These are phyloP conservation scores for Pitangus sulphuratus DNA, from an alignment of 2,797 vertebrate genomes.

Conservation along the genomic window DNA sequence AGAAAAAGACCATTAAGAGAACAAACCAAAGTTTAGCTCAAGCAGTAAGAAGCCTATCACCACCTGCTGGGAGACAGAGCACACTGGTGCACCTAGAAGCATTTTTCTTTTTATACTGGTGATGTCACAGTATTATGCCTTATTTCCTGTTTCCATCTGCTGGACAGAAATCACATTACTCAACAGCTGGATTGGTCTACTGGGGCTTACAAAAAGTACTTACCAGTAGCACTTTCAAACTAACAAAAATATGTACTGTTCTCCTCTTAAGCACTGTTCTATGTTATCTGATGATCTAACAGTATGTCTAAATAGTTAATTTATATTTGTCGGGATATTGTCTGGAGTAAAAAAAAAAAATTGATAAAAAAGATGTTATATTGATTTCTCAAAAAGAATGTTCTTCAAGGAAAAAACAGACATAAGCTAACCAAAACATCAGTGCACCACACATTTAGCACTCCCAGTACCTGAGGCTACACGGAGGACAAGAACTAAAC, in stretches of 20 bases:
- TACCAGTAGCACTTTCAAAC: background rate
- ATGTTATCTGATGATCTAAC: background rate
- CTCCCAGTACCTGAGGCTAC: constrained; percentile 76
- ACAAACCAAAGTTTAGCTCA: background rate
- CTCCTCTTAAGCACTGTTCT: background rate
- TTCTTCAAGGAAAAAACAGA: constrained; percentile 81
- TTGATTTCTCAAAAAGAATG: constrained; percentile 53
- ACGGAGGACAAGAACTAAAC: constrained; percentile 70
- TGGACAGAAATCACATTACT: constrained; percentile 13
- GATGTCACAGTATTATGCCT: background rate
- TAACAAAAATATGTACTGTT: background rate
- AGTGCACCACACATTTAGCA: constrained; percentile 62
- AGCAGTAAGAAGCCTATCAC: background rate
- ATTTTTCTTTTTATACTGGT: background rate
- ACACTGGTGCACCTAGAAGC: background rate
- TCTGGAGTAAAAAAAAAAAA: background rate
- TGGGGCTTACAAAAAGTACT: background rate
- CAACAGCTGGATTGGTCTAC: background rate
- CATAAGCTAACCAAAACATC: constrained; percentile 75
- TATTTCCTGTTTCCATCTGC: constrained; percentile 36
- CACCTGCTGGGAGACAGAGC: background rate
- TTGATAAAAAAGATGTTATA: background rate
- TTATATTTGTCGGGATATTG: constrained; percentile 27
- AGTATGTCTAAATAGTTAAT: background rate
- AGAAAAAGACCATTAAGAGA: background rate